phyloP scores from a whole-genome alignment of 2,888 invertebrate species.

The Hydropsyche betteni region DNA sequence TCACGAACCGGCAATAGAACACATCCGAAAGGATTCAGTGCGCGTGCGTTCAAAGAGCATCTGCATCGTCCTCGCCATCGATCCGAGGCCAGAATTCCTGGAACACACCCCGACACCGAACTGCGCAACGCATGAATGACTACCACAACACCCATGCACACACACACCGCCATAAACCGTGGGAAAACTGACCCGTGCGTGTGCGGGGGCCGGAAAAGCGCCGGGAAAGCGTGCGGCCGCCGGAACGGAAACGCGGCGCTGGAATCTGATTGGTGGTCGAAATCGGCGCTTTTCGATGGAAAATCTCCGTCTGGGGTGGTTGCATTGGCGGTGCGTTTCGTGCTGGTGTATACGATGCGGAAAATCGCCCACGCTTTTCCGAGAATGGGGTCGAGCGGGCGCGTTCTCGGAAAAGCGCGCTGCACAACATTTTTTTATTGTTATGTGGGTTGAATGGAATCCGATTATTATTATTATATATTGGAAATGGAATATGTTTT shows the following conservation, averaged over 20 bases:
- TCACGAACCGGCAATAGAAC: not conserved
- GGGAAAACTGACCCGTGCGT: not conserved
- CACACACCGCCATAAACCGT: not conserved
- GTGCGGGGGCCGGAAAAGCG: not conserved
- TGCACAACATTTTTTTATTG: too few relatives aligned
- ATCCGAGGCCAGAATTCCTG: constrained; percentile 41
- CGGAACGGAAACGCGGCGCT: not conserved
- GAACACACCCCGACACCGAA: constrained; percentile 37
- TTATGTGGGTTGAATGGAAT: too few relatives aligned
- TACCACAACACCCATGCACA: not conserved
- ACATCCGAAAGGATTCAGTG: constrained; percentile 18
- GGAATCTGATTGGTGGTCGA: not conserved
- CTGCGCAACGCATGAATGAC: constrained; percentile 40
- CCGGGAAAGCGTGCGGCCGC: not conserved
- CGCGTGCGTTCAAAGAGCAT: constrained; percentile 46
- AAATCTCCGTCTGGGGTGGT: too few relatives aligned
- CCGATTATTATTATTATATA: too few relatives aligned
- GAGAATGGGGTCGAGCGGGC: too few relatives aligned
- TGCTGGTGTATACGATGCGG: not conserved
- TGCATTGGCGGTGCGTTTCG: not conserved
- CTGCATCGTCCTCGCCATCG: constrained; percentile 46
- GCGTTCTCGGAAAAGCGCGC: too few relatives aligned
- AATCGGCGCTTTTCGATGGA: too few relatives aligned
- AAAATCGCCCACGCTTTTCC: constrained; percentile 9
- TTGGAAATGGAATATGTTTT: too few relatives aligned